Evolutionary conservation across 2,113 vertebrate species (phyloP).

Genomic region (Harpagus bidentatus): DNA sequence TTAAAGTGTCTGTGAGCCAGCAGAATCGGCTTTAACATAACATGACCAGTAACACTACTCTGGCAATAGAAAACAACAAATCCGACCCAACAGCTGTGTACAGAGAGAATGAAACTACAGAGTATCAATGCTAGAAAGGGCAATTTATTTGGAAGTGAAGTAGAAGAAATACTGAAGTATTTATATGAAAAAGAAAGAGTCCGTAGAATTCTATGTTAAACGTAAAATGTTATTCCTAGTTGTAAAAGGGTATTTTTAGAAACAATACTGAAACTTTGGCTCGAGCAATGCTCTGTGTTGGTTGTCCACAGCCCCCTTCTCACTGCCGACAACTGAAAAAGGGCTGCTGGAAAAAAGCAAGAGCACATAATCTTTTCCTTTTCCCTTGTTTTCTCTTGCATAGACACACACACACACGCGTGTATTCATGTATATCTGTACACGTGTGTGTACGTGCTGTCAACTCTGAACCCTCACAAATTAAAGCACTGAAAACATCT

Average conservation of each 20-base stretch:
- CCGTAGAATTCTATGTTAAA: not conserved
- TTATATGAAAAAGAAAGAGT: not conserved
- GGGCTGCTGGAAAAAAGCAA: not conserved
- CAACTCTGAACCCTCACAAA: not conserved
- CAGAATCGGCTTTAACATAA: slow-evolving; percentile 51
- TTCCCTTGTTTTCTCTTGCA: not conserved
- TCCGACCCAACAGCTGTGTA: not conserved
- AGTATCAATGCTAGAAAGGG: not conserved
- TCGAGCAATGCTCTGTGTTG: not conserved
- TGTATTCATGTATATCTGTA: rapidly evolving
- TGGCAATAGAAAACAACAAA: slow-evolving; percentile 41
- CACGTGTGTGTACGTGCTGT: too few species aligned
- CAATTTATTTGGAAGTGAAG: not conserved
- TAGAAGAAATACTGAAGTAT: not conserved
- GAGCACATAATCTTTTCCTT: not conserved
- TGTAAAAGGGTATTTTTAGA: not conserved
- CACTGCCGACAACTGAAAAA: not conserved
- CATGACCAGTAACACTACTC: not conserved
- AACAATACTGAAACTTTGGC: not conserved
- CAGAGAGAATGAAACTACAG: not conserved
- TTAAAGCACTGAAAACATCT: not conserved
- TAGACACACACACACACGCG: not conserved
- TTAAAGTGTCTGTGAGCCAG: slow-evolving; percentile 57
- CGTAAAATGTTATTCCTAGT: not conserved
- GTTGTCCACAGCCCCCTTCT: not conserved